phyloP scores from a whole-genome alignment of 1,140 invertebrate genomes.

The Neodiprion pinetum region DNA sequence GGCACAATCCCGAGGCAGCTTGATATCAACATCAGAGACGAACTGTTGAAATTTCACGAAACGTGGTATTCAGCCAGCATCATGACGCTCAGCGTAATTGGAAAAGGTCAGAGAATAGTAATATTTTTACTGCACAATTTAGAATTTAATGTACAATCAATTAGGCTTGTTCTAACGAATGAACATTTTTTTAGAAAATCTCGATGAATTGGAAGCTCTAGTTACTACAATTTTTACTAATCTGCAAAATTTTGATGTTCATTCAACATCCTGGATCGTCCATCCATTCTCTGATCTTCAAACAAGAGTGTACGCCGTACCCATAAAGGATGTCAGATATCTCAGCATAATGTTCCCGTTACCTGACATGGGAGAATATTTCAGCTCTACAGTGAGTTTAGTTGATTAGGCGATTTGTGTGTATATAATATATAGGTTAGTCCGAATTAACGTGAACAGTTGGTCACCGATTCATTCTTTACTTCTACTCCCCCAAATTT shows the following conservation, averaged over 20 bases:
- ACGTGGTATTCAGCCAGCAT: conserved; percentile 94
- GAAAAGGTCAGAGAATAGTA: conserved; percentile 74
- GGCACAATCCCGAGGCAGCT: conserved; percentile 79
- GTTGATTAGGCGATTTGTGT: too few species aligned
- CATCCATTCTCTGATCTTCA: conserved; percentile 81
- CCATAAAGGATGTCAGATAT: conserved; percentile 91
- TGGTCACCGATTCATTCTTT: too few species aligned
- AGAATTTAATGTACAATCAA: too few species aligned
- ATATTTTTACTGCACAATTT: too few species aligned
- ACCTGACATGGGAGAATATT: conserved; percentile 83
- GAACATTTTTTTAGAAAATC: conserved; percentile 69
- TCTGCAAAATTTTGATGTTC: conserved; percentile 81
- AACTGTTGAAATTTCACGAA: conserved; percentile 89
- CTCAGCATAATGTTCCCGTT: conserved; percentile 89
- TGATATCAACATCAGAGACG: conserved; percentile 83
- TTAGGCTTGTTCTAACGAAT: too few species aligned
- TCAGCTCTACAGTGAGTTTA: conserved; percentile 81
- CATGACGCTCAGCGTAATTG: conserved; percentile 88
- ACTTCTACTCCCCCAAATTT: too few species aligned
- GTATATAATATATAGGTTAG: too few species aligned
- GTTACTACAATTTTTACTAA: conserved; percentile 78
- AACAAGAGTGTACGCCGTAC: conserved; percentile 77
- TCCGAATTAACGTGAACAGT: too few species aligned
- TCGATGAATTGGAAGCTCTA: conserved; percentile 87
- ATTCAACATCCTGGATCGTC: conserved; percentile 76